Conservation (phyloP, 2,113 vertebrate genomes). For the Regulus satrapa region DNA sequence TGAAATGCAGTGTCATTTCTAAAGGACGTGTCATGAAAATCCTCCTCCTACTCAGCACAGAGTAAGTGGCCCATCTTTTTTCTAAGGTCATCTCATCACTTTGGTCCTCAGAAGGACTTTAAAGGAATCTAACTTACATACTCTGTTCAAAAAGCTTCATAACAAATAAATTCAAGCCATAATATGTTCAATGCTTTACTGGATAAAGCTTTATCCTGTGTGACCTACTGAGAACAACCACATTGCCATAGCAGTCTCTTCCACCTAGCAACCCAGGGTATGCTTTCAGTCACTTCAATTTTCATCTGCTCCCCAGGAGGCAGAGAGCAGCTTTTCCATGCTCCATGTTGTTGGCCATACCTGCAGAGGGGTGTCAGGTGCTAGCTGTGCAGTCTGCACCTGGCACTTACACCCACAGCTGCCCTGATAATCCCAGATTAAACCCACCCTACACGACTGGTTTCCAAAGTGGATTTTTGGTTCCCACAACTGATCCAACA, state of each 20-base stretch:
- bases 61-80: not conserved
- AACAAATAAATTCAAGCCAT: not conserved
- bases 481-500: not conserved
- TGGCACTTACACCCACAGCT: not conserved
- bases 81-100: not conserved
- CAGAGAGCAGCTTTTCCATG: not conserved
- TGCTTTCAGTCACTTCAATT: not conserved
- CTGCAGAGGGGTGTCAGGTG: not conserved
- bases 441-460: not conserved
- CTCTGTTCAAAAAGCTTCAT: not conserved
- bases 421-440: not conserved
- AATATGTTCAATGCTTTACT: not conserved
- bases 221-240: not conserved
- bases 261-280: not conserved
- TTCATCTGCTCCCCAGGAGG: not conserved
- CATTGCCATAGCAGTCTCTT: not conserved
- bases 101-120: not conserved
- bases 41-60: not conserved
- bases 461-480: not conserved
- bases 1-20: not conserved
- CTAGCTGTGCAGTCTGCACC: not conserved
- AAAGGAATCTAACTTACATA: not conserved
- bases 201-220: not conserved
- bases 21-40: not conserved
- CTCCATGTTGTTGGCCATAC: not conserved